phyloP scores from a whole-genome alignment of 2,888 invertebrate species.

The Megamerina dolium region DNA sequence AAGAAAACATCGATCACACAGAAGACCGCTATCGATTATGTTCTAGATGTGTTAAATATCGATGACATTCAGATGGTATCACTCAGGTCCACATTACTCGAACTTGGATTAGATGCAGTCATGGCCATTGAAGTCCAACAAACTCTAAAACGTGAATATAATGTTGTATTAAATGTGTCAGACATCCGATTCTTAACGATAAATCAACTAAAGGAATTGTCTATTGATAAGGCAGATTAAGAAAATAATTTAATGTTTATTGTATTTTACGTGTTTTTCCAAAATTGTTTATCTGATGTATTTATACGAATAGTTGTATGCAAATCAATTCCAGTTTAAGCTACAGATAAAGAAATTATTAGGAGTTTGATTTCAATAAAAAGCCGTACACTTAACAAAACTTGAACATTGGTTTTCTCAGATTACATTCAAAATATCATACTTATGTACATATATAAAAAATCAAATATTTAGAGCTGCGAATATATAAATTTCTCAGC shows the following conservation, averaged over 20 bases:
- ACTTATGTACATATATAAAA: no score
- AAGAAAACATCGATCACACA: conserved; percentile 61
- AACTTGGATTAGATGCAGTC: conserved; percentile 94
- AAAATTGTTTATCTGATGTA: no score
- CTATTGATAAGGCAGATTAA: conserved; percentile 32
- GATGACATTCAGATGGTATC: conserved; percentile 65
- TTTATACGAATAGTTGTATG: no score
- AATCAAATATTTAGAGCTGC: no score
- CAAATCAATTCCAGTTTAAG: no score
- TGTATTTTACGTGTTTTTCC: conserved; percentile 55
- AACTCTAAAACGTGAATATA: conserved; percentile 81
- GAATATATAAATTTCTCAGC: no score
- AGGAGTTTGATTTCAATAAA: conserved; percentile 54
- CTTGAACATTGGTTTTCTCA: no score
- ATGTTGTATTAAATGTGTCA: conserved; percentile 76
- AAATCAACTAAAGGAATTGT: conserved; percentile 46
- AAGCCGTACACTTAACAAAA: no score
- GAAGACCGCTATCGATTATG: conserved; percentile 65
- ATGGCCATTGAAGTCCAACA: conserved; percentile 97
- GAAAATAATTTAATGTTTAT: conserved; percentile 50
- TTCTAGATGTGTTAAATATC: conserved; percentile 63
- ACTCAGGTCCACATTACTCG: conserved; percentile 69
- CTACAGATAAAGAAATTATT: conserved; percentile 59
- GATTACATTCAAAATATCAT: no score
- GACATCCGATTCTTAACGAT: conserved; percentile 79